Conservation (phyloP, 2,797 vertebrate genomes). For the Myripristis murdjan region DNA sequence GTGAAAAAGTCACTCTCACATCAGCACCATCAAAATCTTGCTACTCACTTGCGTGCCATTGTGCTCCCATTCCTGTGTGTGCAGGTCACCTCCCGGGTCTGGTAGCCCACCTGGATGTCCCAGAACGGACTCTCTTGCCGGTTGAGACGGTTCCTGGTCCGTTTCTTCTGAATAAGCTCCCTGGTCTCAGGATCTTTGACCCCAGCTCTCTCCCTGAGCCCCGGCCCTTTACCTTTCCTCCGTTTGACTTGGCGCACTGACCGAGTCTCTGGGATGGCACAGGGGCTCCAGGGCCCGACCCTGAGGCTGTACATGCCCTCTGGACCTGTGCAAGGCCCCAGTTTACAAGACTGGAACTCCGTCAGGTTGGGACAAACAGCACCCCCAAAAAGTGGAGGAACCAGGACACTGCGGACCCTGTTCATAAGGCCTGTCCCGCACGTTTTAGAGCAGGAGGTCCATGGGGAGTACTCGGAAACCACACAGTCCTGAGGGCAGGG, state of each 20-base stretch:
- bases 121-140: constrained; percentile 94
- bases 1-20: not conserved
- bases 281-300: constrained; percentile 91
- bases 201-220: constrained; percentile 82
- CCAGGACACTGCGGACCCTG: constrained; percentile 90
- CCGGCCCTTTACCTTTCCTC: constrained; percentile 87
- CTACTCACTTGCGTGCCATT: constrained; percentile 89
- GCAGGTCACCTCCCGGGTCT: constrained; percentile 92
- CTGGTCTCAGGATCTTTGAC: constrained; percentile 92
- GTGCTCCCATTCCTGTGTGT: constrained; percentile 91
- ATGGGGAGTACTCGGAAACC: constrained; percentile 92
- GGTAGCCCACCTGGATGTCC: constrained; percentile 97
- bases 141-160: constrained; percentile 94
- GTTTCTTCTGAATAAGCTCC: constrained; percentile 96
- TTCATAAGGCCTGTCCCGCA: constrained; percentile 94
- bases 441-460: constrained; percentile 95
- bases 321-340: constrained; percentile 84
- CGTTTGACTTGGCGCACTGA: constrained; percentile 84
- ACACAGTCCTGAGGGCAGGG: constrained; percentile 96
- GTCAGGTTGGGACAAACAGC: constrained; percentile 93
- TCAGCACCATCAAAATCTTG: constrained; percentile 13
- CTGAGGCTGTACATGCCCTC: constrained; percentile 91
- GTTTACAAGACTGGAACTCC: constrained; percentile 93
- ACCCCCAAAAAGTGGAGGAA: constrained; percentile 92
- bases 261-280: constrained; percentile 84